phyloP scores from a whole-genome alignment of 2,888 invertebrate genomes.

The Quadroppia sp. region DNA sequence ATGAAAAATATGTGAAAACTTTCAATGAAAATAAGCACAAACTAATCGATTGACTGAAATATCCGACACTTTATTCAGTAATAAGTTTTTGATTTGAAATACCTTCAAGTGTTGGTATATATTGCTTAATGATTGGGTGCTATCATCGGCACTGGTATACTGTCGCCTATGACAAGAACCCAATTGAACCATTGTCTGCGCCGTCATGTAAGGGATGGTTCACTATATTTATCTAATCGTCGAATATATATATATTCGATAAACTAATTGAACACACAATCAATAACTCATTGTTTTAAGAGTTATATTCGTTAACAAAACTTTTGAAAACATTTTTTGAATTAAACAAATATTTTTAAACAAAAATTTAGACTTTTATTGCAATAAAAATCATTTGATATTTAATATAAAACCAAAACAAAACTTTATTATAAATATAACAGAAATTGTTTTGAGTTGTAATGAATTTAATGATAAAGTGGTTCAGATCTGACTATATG shows the following conservation, averaged over 20 bases:
- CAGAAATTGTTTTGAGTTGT: no score
- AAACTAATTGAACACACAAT: conserved; percentile 29
- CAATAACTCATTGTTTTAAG: conserved; percentile 22
- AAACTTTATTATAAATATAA: no score
- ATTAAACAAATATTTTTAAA: not conserved
- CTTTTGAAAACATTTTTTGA: not conserved
- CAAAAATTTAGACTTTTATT: no score
- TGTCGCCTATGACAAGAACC: conserved; percentile 18
- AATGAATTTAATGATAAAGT: no score
- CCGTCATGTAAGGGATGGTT: not conserved
- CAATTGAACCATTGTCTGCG: conserved; percentile 14
- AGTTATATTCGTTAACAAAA: no score
- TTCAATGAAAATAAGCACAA: not conserved
- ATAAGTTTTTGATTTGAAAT: not conserved
- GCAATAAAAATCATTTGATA: no score
- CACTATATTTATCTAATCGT: conserved; percentile 1
- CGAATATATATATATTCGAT: not conserved
- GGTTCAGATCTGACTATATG: no score
- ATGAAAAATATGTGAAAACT: not conserved
- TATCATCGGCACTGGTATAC: conserved; percentile 17
- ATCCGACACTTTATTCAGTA: no score
- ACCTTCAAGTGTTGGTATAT: not conserved
- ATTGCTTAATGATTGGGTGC: conserved; percentile 6
- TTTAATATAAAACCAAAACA: no score
- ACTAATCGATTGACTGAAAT: no score